Percentiles rank a stretch among this genome's conserved stretches.
These are phyloP conservation scores for Stenodera caucasica DNA, from an alignment of 2,888 invertebrate species.

Conservation along the genomic window DNA sequence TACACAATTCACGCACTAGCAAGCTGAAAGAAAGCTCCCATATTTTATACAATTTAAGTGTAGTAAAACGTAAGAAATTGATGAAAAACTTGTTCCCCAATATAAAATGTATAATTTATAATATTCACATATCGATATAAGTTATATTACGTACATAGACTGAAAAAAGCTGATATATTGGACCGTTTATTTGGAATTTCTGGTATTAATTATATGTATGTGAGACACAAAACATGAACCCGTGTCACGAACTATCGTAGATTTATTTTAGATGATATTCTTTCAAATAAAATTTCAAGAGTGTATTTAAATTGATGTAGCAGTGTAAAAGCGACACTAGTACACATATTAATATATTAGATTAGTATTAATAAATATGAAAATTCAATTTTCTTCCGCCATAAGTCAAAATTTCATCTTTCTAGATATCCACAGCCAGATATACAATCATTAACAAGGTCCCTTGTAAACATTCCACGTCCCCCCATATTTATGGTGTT, in stretches of 20 bases:
- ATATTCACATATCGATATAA: not conserved
- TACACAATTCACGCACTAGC: not conserved
- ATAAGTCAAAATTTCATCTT: too few species aligned
- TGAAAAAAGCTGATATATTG: constrained; percentile 20
- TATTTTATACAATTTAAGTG: not conserved
- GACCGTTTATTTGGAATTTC: constrained; percentile 11
- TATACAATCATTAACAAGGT: constrained; percentile 3
- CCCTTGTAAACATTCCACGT: not conserved
- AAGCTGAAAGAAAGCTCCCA: not conserved
- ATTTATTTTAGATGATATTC: not conserved
- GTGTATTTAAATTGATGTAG: not conserved
- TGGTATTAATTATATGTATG: constrained; percentile 1
- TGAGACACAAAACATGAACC: constrained; percentile 28
- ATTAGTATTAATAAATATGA: too few species aligned
- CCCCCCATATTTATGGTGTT: not conserved
- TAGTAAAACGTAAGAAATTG: not conserved
- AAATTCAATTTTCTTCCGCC: too few species aligned
- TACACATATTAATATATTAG: too few species aligned
- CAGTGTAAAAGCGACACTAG: too few species aligned
- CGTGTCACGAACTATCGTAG: constrained; percentile 32
- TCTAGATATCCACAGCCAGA: not conserved
- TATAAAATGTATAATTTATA: not conserved
- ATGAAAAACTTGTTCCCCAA: constrained; percentile 7
- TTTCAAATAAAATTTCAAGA: not conserved
- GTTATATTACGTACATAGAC: not conserved